Base-by-base conservation (phyloP, 2,113 vertebrate species). In the Archocentrus centrarchus region DNA sequence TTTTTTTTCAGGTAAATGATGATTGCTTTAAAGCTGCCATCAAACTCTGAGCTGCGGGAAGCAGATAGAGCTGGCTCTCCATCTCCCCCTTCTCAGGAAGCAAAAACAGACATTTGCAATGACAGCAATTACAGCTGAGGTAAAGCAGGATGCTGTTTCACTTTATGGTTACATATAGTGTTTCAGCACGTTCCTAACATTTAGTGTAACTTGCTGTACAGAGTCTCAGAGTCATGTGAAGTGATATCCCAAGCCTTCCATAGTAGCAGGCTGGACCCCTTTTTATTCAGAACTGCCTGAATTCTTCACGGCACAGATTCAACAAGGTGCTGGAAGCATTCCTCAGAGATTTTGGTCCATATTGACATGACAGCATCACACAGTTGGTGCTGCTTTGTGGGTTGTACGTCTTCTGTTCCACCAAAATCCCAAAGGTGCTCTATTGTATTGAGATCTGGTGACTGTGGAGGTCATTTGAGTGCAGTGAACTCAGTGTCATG, bases 101-200 rank as follows among this genome's bases (percentile, higher is more conserved):
- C 47, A 55, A 73, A 73, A 55, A 73, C 68, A 35, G 68, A 73
- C 27, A 18, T 73, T n/a, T 53, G 47, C 55, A 73, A 73, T 73
- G 68, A 35, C 68, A 55, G 27, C 47, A 73, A 73, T 73, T 73
- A 55, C 47, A 55, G 47, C 11, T 73, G 47, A 73, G 27, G 68
- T 73, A 73, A 73, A 73, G 47, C 27, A 2, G 6, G 47, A 53
- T 1, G 68, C 32, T 55, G 44, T 50, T 70, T 70, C 66, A 55
- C 68, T 55, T 6, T 35, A 47, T 53, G 47, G 7, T 55, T 73
- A 53, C 3, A 55, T 53, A 55, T 7, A 70, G 44, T 30, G 53
- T 47, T 73, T 73, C 24, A 53, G 15, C 10, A 70, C 41, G 22
- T 50, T 70, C 17, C 47, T 20, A 11, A 50, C 66, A 70, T 70